Evolutionary conservation across 2,797 vertebrate genomes (phyloP).

Genomic region (Odontamblyopus rebecca): DNA sequence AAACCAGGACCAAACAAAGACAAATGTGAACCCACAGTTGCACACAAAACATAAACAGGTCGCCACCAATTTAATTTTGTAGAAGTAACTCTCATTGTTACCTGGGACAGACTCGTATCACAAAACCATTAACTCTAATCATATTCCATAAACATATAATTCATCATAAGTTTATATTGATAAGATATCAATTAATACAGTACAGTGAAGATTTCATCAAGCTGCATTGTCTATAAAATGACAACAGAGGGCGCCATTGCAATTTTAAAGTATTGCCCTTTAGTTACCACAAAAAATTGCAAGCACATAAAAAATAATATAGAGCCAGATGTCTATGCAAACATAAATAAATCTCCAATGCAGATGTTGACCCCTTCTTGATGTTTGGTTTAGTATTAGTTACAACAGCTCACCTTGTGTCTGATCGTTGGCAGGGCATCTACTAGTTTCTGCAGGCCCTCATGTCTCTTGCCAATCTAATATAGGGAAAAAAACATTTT

Average conservation of each 20-base stretch:
- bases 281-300: background rate
- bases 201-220: background rate
- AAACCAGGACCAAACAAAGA: background rate
- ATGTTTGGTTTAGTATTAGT: background rate
- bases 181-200: background rate
- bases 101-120: background rate
- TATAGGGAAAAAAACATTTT: background rate
- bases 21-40: background rate
- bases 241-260: constrained; percentile 20
- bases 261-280: background rate
- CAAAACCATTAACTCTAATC: background rate
- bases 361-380: background rate
- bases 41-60: background rate
- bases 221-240: constrained; percentile 2
- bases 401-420: constrained; percentile 82
- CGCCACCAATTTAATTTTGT: background rate
- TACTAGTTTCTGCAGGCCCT: constrained; percentile 89
- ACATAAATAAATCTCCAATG: background rate
- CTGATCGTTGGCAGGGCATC: constrained; percentile 87
- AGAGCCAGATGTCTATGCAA: background rate
- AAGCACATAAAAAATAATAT: background rate
- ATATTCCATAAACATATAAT: background rate
- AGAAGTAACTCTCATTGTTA: background rate
- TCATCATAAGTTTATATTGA: background rate
- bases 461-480: constrained; percentile 86